Evolutionary conservation across 2,113 vertebrate genomes (phyloP).

Genomic region (Centropus bengalensis): DNA sequence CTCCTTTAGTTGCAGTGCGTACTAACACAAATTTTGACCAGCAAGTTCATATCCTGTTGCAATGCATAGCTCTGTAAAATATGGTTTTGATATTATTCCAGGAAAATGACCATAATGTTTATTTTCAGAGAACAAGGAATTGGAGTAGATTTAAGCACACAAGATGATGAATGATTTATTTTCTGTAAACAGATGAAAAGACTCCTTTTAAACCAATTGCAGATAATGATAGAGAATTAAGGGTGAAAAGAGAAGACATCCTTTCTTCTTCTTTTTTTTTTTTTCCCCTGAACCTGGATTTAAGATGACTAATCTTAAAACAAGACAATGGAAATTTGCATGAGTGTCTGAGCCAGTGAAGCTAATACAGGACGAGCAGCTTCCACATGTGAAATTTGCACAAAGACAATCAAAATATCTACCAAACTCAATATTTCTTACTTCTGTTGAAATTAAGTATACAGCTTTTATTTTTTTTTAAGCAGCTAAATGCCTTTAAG

Average conservation of each 20-base stretch:
- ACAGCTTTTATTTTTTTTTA: neutral
- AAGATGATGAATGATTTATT: constrained; percentile 15
- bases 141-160: neutral
- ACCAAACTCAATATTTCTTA: neutral
- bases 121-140: neutral
- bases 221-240: constrained; percentile 24
- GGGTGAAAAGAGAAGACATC: neutral
- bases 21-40: neutral
- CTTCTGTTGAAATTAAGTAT: neutral
- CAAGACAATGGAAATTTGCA: neutral
- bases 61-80: neutral
- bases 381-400: neutral
- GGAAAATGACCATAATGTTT: neutral
- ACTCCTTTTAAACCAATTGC: constrained; percentile 23
- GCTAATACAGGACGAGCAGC: neutral
- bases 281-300: neutral
- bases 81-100: neutral
- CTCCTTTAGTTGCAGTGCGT: neutral
- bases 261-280: neutral
- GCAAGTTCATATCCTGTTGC: neutral
- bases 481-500: neutral
- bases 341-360: neutral
- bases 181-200: constrained; percentile 20
- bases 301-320: constrained; percentile 27
- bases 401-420: neutral